Percentiles rank a stretch among this genome's conserved stretches.
phyloP scores from a whole-genome alignment of 2,888 invertebrate genomes.

The Euplagia quadripunctaria region DNA sequence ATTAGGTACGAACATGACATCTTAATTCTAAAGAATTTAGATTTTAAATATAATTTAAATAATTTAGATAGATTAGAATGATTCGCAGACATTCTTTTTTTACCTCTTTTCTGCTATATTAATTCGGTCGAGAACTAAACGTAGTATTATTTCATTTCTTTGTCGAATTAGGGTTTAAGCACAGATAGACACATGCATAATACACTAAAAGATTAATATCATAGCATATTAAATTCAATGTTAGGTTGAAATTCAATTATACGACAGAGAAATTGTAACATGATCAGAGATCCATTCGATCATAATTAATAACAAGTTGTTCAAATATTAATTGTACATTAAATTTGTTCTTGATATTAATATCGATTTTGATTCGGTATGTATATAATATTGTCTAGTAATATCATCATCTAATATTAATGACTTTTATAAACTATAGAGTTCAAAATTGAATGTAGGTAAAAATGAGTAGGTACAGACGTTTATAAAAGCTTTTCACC shows the following conservation, averaged over 20 bases:
- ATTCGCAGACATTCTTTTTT: neutral
- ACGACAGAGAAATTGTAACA: neutral
- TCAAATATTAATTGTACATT: neutral
- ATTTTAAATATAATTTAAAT: neutral
- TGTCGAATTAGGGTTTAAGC: neutral
- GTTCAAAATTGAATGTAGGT: slow-evolving; percentile 1
- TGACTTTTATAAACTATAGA: neutral
- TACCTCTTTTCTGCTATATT: neutral
- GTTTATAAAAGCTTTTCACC: slow-evolving; percentile 55
- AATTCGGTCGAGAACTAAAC: neutral
- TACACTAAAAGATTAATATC: neutral
- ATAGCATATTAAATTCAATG: neutral
- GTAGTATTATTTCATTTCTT: neutral
- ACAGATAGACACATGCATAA: neutral
- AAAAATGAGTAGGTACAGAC: neutral
- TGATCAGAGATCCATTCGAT: neutral
- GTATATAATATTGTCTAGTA: neutral
- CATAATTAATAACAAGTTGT: neutral
- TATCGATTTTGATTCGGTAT: slow-evolving; percentile 3
- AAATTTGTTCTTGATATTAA: slow-evolving; percentile 4
- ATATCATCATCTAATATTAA: neutral
- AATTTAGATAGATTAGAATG: neutral
- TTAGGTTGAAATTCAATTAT: neutral
- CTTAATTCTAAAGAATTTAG: neutral
- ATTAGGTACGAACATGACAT: neutral